Evolutionary conservation across 2,888 invertebrate species (phyloP).

Genomic region (Eristalis pertinax): DNA sequence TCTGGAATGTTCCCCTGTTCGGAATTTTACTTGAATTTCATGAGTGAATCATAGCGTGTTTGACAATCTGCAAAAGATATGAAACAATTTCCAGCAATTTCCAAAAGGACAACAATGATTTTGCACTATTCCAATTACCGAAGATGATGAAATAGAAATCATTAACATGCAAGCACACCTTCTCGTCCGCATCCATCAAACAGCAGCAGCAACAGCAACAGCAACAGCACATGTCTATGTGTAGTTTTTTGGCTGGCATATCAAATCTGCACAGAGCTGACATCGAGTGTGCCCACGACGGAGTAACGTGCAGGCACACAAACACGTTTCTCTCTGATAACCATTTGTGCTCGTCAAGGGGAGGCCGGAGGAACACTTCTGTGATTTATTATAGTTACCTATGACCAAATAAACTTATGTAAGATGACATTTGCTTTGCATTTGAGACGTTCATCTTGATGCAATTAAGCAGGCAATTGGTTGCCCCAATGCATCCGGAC

Average conservation of each 20-base stretch:
- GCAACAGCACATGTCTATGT: slow-evolving; percentile 2
- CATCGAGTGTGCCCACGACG: background rate
- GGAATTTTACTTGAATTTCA: background rate
- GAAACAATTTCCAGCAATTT: slow-evolving; percentile 30
- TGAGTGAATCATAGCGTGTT: slow-evolving; percentile 16
- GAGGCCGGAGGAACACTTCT: background rate
- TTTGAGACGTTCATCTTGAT: background rate
- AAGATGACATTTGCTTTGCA: slow-evolving; percentile 23
- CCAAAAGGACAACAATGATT: slow-evolving; percentile 26
- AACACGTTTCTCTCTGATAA: background rate
- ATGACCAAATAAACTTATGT: slow-evolving; percentile 37
- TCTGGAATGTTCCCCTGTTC: slow-evolving; percentile 14
- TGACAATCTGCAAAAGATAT: background rate
- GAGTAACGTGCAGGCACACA: background rate
- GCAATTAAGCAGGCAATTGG: background rate
- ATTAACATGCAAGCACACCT: slow-evolving; percentile 3
- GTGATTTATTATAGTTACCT: slow-evolving; percentile 4
- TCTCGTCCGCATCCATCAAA: background rate
- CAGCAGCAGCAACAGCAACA: too few species aligned
- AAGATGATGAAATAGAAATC: slow-evolving; percentile 53
- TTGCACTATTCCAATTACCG: slow-evolving; percentile 40
- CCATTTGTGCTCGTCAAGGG: background rate
- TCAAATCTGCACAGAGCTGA: background rate
- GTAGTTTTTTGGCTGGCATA: slow-evolving; percentile 2
- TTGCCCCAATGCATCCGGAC: background rate